Evolutionary conservation across 2,113 vertebrate genomes (phyloP), one percentile per base, ranked within the genome.

Genomic region (Periophthalmus modestus): DNA sequence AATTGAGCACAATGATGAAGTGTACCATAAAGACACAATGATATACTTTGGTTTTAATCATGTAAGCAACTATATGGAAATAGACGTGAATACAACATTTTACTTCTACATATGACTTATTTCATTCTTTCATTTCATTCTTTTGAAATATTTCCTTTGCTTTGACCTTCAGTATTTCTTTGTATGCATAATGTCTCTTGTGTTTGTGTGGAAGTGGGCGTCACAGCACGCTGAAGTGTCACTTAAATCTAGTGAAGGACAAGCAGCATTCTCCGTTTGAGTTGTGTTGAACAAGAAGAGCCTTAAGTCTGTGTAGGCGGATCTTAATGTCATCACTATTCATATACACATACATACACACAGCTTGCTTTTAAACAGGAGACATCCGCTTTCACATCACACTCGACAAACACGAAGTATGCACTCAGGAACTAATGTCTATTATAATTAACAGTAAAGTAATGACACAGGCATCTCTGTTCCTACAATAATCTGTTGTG

Each of bases 281-380:
- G 5, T 66, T 74, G 80, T 69, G 78, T 76, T 74, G 9, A 66
- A 33, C 39, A 58, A 74, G 18, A 18, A 28, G 21, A 62, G 23
- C 65, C 9, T 65, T 19, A 57, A 69, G 63, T 47, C 43, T 16
- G 28, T 74, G 75, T 72, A 58, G 74, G 71, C 68, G 63, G 47
- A 65, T 80, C 69, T 73, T 54, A 61, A 63, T 19, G 2, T 23
- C 50, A 66, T 80, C 71, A 82, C 10, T 23, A 1, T 54, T 70
- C 5, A 66, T 33, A 15, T 61, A 12, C 14, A 28, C 58, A 61
- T 33, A 23, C 54, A 24, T 3, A 13, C 23, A 28, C 21, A 14
- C 14, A 34, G 28, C 59, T 9, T 16, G 59, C 15, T 62, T 34
- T 36, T n/a, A n/a, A 43, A 36, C 9, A 11, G 34, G 7, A 39